These are phyloP conservation scores for Plusia festucae DNA, from an alignment of 2,888 invertebrate species.

Conservation along the genomic window DNA sequence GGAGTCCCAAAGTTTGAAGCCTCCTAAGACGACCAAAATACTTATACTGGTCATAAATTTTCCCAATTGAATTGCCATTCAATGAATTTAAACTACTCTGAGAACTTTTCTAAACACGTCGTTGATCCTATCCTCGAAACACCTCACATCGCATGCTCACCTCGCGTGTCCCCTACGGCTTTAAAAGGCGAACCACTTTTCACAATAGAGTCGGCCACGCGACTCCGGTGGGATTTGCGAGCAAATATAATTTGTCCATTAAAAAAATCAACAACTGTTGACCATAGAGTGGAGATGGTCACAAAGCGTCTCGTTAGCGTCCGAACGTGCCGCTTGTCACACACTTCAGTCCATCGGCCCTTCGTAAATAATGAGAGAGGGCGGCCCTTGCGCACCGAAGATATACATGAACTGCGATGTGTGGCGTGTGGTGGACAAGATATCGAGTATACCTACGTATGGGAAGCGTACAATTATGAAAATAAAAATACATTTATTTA, in stretches of 20 bases:
- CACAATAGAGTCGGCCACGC: constrained; percentile 72
- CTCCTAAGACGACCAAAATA: constrained; percentile 13
- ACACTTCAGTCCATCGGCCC: constrained; percentile 87
- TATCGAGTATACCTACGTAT: constrained; percentile 24
- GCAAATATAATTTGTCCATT: constrained; percentile 88
- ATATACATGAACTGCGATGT: constrained; percentile 60
- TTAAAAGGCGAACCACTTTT: constrained; percentile 79
- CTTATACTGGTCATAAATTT: constrained; percentile 47
- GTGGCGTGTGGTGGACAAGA: constrained; percentile 66
- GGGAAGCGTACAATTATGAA: too few species aligned
- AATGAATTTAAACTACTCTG: constrained; percentile 54
- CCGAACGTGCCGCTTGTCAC: constrained; percentile 88
- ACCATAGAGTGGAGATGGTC: constrained; percentile 85
- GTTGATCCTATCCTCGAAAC: constrained; percentile 59
- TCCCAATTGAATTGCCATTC: constrained; percentile 53
- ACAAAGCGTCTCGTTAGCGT: constrained; percentile 89
- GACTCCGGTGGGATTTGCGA: constrained; percentile 74
- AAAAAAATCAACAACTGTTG: constrained; percentile 87
- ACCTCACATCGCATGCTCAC: constrained; percentile 72
- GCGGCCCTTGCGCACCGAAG: constrained; percentile 72
- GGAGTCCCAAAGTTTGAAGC: constrained; percentile 37
- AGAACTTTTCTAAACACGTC: constrained; percentile 56
- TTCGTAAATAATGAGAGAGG: constrained; percentile 89
- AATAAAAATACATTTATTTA: too few species aligned
- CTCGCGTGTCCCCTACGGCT: constrained; percentile 76